Percentiles rank a stretch among this genome's conserved stretches.
phyloP scores from a whole-genome alignment of 2,797 vertebrate genomes.

The Margarornis squamiger region DNA sequence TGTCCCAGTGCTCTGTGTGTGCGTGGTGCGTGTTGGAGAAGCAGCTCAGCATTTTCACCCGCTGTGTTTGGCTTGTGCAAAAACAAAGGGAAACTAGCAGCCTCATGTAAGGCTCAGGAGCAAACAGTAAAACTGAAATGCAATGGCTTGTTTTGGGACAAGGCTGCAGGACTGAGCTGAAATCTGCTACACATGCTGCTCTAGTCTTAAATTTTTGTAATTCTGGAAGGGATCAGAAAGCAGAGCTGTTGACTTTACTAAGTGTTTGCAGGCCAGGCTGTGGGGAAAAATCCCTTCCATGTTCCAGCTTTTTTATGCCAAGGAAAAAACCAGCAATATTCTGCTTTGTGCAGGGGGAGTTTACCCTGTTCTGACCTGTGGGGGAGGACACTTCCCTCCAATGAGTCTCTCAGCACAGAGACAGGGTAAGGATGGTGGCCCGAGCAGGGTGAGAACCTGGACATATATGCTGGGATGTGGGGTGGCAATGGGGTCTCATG shows the following conservation, averaged over 20 bases:
- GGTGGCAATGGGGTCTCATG: neutral
- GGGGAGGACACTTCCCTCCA: neutral
- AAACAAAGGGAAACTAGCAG: neutral
- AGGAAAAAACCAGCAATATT: neutral
- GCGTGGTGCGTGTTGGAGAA: neutral
- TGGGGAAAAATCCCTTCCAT: neutral
- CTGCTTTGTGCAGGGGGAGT: accelerated
- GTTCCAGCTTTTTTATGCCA: neutral
- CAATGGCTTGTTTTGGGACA: neutral
- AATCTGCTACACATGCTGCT: neutral
- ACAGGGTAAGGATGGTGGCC: neutral
- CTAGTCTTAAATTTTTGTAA: neutral
- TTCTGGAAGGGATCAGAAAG: constrained; percentile 1
- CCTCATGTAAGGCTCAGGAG: neutral
- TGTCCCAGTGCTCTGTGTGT: neutral
- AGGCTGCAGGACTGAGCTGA: neutral
- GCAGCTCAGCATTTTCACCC: neutral
- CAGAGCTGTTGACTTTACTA: constrained; percentile 20
- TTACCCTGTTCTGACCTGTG: neutral
- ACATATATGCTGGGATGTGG: neutral
- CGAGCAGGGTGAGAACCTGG: neutral
- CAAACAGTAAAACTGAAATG: neutral
- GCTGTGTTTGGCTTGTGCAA: neutral
- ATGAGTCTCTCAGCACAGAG: accelerated
- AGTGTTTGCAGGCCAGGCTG: neutral